Conservation (phyloP, 2,888 invertebrate species). For the Diadromus collaris region DNA sequence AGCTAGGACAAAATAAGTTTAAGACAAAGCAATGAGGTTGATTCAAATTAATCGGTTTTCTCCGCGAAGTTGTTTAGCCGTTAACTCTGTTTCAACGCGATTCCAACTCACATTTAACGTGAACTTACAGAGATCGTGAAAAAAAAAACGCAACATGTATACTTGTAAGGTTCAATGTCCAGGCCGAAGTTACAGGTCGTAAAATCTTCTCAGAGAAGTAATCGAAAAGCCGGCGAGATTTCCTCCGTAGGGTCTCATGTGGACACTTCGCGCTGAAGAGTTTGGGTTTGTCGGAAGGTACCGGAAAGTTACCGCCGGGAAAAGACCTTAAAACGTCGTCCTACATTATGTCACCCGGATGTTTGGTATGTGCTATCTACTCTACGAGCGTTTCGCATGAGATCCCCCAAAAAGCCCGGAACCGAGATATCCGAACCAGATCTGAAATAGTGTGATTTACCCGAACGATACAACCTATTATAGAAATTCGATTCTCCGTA, state of each 20-base stretch:
- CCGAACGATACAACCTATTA: neutral
- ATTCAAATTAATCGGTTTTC: conserved; percentile 12
- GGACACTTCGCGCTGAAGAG: neutral
- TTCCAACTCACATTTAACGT: neutral
- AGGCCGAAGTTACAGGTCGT: conserved; percentile 6
- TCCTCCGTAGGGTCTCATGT: conserved; percentile 22
- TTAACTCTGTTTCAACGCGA: neutral
- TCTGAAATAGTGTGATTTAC: neutral
- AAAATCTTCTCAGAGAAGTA: conserved; percentile 6
- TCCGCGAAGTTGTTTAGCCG: neutral
- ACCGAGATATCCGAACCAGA: conserved; percentile 1
- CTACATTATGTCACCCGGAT: conserved; percentile 6
- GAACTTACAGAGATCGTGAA: too few relatives aligned
- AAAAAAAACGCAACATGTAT: neutral
- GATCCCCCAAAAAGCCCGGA: neutral
- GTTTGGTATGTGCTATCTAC: neutral
- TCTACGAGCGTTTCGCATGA: neutral
- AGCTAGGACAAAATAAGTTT: too few relatives aligned
- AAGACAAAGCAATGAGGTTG: neutral
- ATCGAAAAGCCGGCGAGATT: conserved; percentile 7
- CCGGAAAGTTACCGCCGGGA: neutral
- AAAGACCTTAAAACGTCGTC: neutral
- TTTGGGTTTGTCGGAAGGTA: neutral
- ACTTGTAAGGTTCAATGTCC: conserved; percentile 7
- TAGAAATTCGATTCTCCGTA: neutral